Percentiles rank a stretch among this genome's conserved stretches.
phyloP scores from a whole-genome alignment of 1,140 invertebrate genomes.

The Calephelis virginiensis region DNA sequence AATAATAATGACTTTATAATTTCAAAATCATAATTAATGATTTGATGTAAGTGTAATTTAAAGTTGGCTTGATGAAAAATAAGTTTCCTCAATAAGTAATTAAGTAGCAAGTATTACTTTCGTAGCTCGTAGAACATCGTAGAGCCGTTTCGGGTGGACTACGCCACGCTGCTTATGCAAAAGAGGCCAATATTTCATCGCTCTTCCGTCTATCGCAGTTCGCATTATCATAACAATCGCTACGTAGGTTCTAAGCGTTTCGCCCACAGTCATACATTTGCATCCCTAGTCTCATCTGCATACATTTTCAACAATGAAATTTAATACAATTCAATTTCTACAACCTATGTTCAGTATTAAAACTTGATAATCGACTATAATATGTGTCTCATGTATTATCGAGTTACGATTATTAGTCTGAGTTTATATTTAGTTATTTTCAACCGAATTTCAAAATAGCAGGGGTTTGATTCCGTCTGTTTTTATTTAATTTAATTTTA shows the following conservation, averaged over 20 bases:
- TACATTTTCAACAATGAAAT: slow-evolving; percentile 22
- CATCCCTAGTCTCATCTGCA: slow-evolving; percentile 28
- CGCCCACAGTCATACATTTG: slow-evolving; percentile 32
- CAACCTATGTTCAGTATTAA: background rate
- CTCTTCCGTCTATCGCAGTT: slow-evolving; percentile 64
- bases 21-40: background rate
- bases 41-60: background rate
- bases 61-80: background rate
- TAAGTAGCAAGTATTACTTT: slow-evolving; percentile 55
- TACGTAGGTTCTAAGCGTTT: slow-evolving; percentile 42
- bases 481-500: too few species aligned
- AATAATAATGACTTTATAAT: background rate
- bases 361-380: background rate
- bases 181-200: slow-evolving; percentile 74
- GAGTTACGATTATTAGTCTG: background rate
- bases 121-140: slow-evolving; percentile 54
- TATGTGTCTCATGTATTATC: background rate
- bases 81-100: slow-evolving; percentile 55
- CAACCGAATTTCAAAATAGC: too few species aligned
- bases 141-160: slow-evolving; percentile 43
- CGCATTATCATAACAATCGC: slow-evolving; percentile 73
- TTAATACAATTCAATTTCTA: background rate
- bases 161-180: slow-evolving; percentile 69
- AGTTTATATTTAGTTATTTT: background rate
- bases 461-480: too few species aligned